A percentile compares a stretch with the other conserved stretches of the same genome.
phyloP scores from a whole-genome alignment of 1,140 invertebrate genomes.

The Leptopilina boulardi region DNA sequence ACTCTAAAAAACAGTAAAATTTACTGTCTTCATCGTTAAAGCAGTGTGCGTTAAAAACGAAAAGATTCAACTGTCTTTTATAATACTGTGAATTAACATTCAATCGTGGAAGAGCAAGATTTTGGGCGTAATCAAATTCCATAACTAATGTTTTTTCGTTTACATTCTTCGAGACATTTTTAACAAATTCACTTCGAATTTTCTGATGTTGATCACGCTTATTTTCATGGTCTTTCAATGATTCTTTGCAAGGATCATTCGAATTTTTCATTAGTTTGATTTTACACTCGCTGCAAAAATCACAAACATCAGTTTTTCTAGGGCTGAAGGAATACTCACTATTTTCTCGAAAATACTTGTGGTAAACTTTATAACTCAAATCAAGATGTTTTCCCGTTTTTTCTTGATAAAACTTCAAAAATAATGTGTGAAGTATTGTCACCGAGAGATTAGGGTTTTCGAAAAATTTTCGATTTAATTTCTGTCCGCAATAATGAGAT shows the following conservation, averaged over 20 bases:
- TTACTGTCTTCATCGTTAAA: constrained; percentile 29
- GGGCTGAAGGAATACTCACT: not conserved
- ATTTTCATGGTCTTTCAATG: not conserved
- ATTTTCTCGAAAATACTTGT: not conserved
- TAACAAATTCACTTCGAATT: not conserved
- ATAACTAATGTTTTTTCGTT: constrained; percentile 4
- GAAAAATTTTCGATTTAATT: not conserved
- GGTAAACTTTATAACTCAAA: not conserved
- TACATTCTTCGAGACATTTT: not conserved
- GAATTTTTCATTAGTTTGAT: not conserved
- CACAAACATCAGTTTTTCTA: not conserved
- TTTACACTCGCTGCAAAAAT: not conserved
- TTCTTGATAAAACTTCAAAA: not conserved
- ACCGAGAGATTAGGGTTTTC: not conserved
- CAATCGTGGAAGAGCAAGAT: constrained; percentile 37
- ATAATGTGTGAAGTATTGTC: not conserved
- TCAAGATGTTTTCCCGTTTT: not conserved
- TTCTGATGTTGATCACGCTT: not conserved
- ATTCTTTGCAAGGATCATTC: not conserved
- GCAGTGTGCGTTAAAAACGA: constrained; percentile 39
- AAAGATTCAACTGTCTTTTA: constrained; percentile 43
- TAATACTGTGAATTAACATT: constrained; percentile 34
- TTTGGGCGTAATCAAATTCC: constrained; percentile 42
- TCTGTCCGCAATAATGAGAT: not conserved
- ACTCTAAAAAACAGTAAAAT: constrained; percentile 40